Conservation (phyloP, 2,888 invertebrate genomes). For the Dynastes maya region DNA sequence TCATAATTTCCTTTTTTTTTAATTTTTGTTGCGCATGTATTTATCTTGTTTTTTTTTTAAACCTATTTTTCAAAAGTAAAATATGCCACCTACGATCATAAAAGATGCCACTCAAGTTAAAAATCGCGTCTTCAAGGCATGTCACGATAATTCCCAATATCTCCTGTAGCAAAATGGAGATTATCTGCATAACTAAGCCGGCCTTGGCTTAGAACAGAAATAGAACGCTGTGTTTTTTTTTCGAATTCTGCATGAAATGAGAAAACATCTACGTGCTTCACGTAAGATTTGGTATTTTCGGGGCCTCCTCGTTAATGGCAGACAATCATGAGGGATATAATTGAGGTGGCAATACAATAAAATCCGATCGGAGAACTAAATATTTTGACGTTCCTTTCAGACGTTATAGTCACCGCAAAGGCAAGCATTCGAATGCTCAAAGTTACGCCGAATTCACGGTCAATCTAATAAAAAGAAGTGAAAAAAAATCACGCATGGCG, state of each 20-base stretch:
- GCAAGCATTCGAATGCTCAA: not conserved
- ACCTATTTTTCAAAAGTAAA: too few species aligned
- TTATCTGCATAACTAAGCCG: not conserved
- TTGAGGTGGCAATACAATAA: slow-evolving; percentile 20
- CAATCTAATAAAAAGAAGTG: too few species aligned
- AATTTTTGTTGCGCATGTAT: too few species aligned
- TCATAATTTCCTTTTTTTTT: too few species aligned
- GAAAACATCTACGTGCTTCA: too few species aligned
- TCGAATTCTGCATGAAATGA: not conserved
- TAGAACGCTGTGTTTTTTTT: slow-evolving; percentile 11
- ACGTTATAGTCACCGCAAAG: slow-evolving; percentile 6
- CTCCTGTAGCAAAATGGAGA: not conserved
- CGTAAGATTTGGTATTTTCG: slow-evolving; percentile 17
- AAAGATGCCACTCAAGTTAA: not conserved
- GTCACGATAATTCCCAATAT: slow-evolving; percentile 17
- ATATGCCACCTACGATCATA: too few species aligned
- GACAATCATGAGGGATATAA: not conserved
- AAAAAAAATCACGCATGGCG: too few species aligned
- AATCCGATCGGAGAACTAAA: not conserved
- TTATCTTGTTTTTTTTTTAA: too few species aligned
- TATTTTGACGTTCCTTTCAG: slow-evolving; percentile 15
- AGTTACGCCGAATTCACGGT: too few species aligned
- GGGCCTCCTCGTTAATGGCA: not conserved
- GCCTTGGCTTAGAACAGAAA: slow-evolving; percentile 31
- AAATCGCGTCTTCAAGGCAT: not conserved